Conservation (phyloP, 2,888 invertebrate genomes). For the Eupithecia tripunctaria region DNA sequence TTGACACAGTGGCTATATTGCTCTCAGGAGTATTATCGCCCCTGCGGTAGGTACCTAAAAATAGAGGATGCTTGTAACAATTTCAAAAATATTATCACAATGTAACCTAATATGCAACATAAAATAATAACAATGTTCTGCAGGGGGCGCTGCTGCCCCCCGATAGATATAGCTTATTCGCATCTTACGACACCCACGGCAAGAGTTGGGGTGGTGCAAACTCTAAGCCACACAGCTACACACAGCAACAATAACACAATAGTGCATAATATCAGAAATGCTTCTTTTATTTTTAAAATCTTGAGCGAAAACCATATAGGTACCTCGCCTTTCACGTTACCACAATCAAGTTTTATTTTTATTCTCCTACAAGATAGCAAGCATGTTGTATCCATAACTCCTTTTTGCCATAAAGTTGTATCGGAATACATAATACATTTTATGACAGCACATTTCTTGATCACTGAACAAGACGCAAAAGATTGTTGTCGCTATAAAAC, state of each 20-base stretch:
- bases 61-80: too few relatives aligned
- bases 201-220: too few relatives aligned
- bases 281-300: background rate
- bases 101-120: background rate
- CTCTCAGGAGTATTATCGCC: too few relatives aligned
- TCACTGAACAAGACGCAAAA: slow-evolving; percentile 22
- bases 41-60: too few relatives aligned
- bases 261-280: background rate
- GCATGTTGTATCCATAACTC: slow-evolving; percentile 18
- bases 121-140: too few relatives aligned
- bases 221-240: too few relatives aligned
- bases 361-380: slow-evolving; percentile 12
- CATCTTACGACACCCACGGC: too few relatives aligned
- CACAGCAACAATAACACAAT: too few relatives aligned
- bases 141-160: too few relatives aligned
- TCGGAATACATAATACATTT: slow-evolving; percentile 27
- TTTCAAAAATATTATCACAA: too few relatives aligned
- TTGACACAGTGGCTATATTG: too few relatives aligned
- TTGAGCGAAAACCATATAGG: slow-evolving; percentile 7
- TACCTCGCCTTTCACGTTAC: background rate
- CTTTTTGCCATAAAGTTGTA: slow-evolving; percentile 17
- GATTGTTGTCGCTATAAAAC: slow-evolving; percentile 11
- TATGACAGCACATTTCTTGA: slow-evolving; percentile 28
- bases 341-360: background rate
- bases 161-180: too few relatives aligned